These are phyloP conservation scores for Albula glossodonta DNA, from an alignment of 2,113 vertebrate species.

Conservation along the genomic window DNA sequence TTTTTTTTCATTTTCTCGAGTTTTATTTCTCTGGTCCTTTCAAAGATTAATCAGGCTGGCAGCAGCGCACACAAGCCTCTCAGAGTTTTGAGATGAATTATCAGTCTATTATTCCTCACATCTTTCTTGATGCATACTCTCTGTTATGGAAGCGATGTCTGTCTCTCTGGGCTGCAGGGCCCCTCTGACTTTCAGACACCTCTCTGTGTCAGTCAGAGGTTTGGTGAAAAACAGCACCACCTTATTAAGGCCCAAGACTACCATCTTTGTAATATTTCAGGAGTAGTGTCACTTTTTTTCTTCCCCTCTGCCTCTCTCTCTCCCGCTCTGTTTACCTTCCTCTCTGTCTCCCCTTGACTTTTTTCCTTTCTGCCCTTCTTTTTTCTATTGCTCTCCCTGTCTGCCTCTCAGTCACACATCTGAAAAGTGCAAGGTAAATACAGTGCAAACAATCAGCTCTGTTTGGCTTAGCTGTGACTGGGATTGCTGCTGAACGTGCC, in stretches of 20 bases:
- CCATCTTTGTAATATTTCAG: background rate
- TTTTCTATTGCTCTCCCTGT: conserved; percentile 47
- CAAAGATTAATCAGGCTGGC: background rate
- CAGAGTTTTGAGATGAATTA: background rate
- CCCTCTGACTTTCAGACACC: background rate
- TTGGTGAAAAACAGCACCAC: background rate
- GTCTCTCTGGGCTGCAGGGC: background rate
- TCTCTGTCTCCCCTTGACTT: conserved; percentile 17
- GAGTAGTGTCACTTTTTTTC: conserved; percentile 35
- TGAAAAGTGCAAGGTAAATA: conserved; percentile 52
- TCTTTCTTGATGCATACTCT: background rate
- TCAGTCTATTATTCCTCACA: background rate
- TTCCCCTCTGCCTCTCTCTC: conserved; percentile 18
- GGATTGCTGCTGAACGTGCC: background rate
- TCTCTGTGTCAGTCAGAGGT: background rate
- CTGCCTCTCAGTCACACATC: conserved; percentile 35
- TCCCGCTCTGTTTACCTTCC: conserved; percentile 38
- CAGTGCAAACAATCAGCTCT: conserved; percentile 47
- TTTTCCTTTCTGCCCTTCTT: conserved; percentile 12
- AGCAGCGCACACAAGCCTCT: background rate
- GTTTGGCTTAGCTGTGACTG: conserved; percentile 30
- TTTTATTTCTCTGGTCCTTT: background rate
- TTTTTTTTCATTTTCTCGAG: background rate
- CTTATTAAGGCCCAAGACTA: background rate
- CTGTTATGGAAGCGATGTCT: background rate